A percentile compares a stretch with the other conserved stretches of the same genome.
Conservation (phyloP, 2,797 vertebrate genomes). For the Euphonia xanthogaster region DNA sequence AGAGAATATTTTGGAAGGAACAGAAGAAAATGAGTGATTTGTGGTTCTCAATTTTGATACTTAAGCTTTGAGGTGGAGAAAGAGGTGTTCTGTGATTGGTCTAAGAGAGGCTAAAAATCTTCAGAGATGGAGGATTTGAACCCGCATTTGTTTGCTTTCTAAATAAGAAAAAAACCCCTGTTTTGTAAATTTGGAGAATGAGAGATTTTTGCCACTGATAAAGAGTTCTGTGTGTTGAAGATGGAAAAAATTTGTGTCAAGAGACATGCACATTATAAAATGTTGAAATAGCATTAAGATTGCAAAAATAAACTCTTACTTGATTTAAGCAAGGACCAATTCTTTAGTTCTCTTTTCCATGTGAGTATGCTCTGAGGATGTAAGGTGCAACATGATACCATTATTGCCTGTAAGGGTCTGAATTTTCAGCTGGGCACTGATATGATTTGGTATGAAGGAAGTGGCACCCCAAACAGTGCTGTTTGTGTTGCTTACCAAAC, state of each 20-base stretch:
- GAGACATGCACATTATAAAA: background rate
- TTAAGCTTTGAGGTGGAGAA: background rate
- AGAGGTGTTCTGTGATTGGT: background rate
- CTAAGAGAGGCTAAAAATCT: background rate
- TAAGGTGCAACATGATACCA: background rate
- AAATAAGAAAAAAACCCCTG: rapidly evolving
- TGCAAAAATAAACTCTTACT: background rate
- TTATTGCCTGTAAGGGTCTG: background rate
- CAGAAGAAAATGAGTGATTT: background rate
- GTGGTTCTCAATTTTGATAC: background rate
- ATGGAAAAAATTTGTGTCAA: background rate
- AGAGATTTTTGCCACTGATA: background rate
- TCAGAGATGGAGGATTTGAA: background rate
- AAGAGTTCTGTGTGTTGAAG: background rate
- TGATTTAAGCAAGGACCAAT: background rate
- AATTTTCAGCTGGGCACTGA: background rate
- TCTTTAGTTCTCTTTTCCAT: background rate
- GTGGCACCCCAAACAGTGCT: background rate
- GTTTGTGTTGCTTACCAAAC: background rate
- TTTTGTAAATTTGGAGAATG: background rate
- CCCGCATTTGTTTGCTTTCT: background rate
- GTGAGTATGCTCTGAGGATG: rapidly evolving
- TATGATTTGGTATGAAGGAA: background rate
- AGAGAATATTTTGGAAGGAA: background rate
- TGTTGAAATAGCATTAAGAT: background rate